Evolutionary conservation across 2,797 vertebrate genomes (phyloP).

Genomic region (Pantherophis alleghaniensis): DNA sequence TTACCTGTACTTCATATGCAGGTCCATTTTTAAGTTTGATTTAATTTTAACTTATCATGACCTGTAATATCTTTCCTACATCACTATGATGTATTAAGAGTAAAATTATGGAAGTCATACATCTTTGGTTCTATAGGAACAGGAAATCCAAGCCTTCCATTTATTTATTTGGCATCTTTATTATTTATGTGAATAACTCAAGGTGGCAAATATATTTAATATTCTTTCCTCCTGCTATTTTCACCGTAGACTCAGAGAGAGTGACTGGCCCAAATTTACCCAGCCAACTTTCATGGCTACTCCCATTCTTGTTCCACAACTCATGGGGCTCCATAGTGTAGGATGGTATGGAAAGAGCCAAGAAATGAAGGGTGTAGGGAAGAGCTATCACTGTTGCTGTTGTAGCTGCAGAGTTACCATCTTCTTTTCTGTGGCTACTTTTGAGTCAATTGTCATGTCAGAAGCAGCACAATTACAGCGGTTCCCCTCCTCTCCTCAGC

Average conservation of each 20-base stretch:
- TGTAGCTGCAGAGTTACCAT: not conserved
- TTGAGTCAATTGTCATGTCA: not conserved
- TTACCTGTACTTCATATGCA: not conserved
- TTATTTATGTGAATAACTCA: not conserved
- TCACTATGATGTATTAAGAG: not conserved
- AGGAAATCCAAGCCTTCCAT: not conserved
- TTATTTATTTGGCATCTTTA: too few relatives aligned
- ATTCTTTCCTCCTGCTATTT: not conserved
- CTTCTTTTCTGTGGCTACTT: not conserved
- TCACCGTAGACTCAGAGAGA: not conserved
- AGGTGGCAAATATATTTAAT: not conserved
- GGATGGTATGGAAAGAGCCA: not conserved
- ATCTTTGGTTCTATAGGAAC: not conserved
- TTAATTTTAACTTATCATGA: not conserved
- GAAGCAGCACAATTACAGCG: not conserved
- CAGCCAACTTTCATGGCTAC: not conserved
- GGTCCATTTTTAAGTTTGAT: not conserved
- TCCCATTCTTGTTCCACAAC: not conserved
- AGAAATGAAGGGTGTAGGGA: not conserved
- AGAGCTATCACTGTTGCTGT: not conserved
- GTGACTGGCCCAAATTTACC: not conserved
- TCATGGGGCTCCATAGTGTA: not conserved
- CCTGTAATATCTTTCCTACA: not conserved
- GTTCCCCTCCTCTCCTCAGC: not conserved
- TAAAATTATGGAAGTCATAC: not conserved